Percentiles rank a stretch among this genome's conserved stretches.
Evolutionary conservation across 2,797 vertebrate genomes (phyloP).

Genomic region (Mallotus villosus): DNA sequence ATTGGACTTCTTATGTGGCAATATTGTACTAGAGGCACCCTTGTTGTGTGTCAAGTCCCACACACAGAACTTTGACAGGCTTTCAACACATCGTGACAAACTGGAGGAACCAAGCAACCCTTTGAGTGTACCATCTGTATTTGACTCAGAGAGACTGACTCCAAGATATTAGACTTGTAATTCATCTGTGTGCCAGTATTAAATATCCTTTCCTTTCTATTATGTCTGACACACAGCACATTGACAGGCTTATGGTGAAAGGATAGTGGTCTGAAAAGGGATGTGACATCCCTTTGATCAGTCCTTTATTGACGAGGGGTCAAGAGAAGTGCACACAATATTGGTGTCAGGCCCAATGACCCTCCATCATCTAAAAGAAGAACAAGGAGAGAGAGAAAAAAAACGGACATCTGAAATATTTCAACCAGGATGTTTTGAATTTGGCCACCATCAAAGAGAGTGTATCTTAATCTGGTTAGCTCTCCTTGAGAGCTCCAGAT

Average conservation of each 20-base stretch:
- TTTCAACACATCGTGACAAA: no score
- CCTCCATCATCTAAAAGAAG: background rate
- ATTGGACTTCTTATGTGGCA: no score
- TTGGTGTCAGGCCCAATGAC: constrained; percentile 17
- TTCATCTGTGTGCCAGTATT: background rate
- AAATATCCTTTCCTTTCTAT: background rate
- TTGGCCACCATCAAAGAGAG: constrained; percentile 28
- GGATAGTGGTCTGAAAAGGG: background rate
- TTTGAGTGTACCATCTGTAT: no score
- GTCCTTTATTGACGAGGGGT: constrained; percentile 3
- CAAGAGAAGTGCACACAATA: background rate
- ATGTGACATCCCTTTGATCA: background rate
- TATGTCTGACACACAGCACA: background rate
- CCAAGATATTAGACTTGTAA: background rate
- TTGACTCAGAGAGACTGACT: background rate
- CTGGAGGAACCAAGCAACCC: no score
- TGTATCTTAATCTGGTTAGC: constrained; percentile 9
- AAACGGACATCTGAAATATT: constrained; percentile 4
- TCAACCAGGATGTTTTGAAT: constrained; percentile 38
- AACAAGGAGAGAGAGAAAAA: background rate
- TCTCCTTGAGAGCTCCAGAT: constrained; percentile 18
- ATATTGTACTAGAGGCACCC: no score
- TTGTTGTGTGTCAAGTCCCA: no score
- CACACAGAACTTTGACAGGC: no score
- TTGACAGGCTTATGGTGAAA: background rate